phyloP scores from a whole-genome alignment of 1,140 invertebrate species.

The Aphidius gifuensis region DNA sequence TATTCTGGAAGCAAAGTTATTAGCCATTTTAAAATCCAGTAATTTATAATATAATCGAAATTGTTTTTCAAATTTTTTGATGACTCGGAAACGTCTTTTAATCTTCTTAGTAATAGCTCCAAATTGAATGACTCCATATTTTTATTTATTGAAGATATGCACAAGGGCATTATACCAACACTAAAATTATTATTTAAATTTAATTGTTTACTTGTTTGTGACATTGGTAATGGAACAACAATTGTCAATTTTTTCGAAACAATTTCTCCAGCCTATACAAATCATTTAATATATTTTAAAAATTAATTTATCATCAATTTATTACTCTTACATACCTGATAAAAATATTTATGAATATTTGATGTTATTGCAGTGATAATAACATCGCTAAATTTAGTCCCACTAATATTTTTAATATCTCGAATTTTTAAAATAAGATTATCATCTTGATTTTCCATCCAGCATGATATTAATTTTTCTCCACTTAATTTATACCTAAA shows the following conservation, averaged over 20 bases:
- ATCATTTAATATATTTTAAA: conserved; percentile 3
- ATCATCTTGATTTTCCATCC: conserved; percentile 31
- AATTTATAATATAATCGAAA: conserved; percentile 39
- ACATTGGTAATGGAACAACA: conserved; percentile 36
- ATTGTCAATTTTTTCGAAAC: conserved; percentile 36
- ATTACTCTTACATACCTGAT: conserved; percentile 26
- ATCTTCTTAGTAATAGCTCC: conserved; percentile 26
- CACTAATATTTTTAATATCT: conserved; percentile 35
- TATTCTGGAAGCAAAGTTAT: conserved; percentile 35
- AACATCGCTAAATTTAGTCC: conserved; percentile 39
- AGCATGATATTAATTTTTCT: conserved; percentile 37
- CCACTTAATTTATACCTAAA: conserved; percentile 36
- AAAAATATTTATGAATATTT: conserved; percentile 41
- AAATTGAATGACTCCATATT: neutral
- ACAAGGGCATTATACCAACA: conserved; percentile 37
- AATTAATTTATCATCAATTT: neutral
- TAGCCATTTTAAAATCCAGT: conserved; percentile 40
- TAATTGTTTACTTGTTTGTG: conserved; percentile 26
- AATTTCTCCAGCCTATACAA: conserved; percentile 27
- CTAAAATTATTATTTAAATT: conserved; percentile 40
- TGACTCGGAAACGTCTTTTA: conserved; percentile 31
- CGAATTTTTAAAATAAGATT: conserved; percentile 36
- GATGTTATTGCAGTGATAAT: conserved; percentile 41
- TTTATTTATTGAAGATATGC: conserved; percentile 31
- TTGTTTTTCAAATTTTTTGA: conserved; percentile 31